phyloP scores from a whole-genome alignment of 2,888 invertebrate genomes.

The Tenthredo mesomela region DNA sequence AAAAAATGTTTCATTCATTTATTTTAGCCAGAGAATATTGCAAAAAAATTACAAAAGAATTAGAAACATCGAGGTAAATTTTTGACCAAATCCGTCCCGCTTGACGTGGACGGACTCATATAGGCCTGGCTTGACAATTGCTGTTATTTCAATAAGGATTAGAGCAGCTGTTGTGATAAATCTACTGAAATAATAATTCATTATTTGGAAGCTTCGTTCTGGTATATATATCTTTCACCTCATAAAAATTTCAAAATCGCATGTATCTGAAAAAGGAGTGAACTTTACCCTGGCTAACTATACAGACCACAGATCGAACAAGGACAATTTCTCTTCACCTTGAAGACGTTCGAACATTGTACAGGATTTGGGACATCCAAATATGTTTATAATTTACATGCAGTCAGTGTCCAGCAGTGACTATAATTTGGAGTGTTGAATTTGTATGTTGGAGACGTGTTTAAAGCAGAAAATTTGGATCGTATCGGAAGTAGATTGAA shows the following conservation, averaged over 20 bases:
- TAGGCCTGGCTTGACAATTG: too few species aligned
- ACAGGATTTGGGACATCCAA: background rate
- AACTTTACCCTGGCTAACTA: background rate
- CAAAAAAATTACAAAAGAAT: too few species aligned
- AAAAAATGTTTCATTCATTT: too few species aligned
- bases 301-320: background rate
- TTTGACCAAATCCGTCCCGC: too few species aligned
- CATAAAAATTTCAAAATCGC: background rate
- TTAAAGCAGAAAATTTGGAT: background rate
- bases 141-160: too few species aligned
- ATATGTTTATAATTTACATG: background rate
- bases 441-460: background rate
- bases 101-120: too few species aligned
- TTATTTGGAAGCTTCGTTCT: background rate
- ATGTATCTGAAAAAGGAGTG: background rate
- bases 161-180: background rate
- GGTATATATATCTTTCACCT: background rate
- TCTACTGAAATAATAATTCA: background rate
- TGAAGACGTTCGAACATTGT: background rate
- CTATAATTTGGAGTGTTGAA: background rate
- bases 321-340: background rate
- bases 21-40: too few species aligned
- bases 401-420: background rate
- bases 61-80: too few species aligned
- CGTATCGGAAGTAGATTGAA: background rate